phyloP scores from a whole-genome alignment of 2,888 invertebrate species.

The Linhomoeus sp. region DNA sequence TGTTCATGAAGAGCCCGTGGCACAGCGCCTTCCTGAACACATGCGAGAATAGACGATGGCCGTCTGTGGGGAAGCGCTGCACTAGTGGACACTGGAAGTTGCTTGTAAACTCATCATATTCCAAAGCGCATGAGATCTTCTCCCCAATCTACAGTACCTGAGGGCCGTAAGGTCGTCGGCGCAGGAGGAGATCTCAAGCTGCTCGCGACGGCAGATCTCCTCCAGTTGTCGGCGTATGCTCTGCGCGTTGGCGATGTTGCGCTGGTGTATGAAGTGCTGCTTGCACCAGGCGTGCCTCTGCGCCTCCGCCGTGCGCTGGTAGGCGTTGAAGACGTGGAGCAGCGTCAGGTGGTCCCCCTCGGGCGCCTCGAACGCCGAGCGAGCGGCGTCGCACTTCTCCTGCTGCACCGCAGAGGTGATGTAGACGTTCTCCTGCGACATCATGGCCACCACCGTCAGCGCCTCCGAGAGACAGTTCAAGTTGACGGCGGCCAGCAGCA shows the following conservation, averaged over 20 bases:
- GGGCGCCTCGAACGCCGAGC: background rate
- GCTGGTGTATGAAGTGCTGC: background rate
- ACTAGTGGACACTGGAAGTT: no score
- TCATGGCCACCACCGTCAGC: background rate
- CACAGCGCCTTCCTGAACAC: background rate
- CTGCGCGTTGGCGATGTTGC: background rate
- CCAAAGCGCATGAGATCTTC: no score
- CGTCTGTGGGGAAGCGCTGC: no score
- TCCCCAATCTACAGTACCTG: background rate
- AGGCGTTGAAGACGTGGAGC: background rate
- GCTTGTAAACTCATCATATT: no score
- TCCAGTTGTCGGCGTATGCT: background rate
- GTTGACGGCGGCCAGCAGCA: background rate
- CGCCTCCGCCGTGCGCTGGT: background rate
- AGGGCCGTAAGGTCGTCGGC: no score
- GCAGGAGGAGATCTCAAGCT: background rate
- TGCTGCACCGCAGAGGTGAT: background rate
- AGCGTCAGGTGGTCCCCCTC: background rate
- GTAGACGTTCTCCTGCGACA: background rate
- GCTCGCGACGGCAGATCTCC: background rate
- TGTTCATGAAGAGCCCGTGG: background rate
- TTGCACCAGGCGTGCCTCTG: background rate
- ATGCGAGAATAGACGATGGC: no score
- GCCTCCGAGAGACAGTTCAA: background rate
- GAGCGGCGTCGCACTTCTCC: background rate